A percentile compares a stretch with the other conserved stretches of the same genome.
These are phyloP conservation scores for Acronicta leporina DNA, from an alignment of 2,888 invertebrate species.

Conservation along the genomic window DNA sequence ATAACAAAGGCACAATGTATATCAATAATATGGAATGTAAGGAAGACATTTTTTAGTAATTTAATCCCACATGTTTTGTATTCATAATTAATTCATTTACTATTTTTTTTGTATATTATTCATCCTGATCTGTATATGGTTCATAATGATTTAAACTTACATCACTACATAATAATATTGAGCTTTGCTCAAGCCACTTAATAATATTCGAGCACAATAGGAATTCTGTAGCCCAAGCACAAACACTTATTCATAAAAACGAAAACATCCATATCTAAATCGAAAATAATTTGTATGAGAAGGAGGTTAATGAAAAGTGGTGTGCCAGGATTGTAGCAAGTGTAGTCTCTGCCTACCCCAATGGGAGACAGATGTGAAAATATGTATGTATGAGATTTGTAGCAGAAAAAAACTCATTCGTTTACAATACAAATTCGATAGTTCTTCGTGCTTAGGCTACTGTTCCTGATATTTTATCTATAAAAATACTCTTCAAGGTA, in stretches of 20 bases:
- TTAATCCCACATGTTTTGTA: background rate
- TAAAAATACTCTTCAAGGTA: slow-evolving; percentile 20
- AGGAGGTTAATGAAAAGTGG: too few species aligned
- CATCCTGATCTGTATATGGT: background rate
- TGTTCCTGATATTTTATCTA: background rate
- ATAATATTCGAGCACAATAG: slow-evolving; percentile 33
- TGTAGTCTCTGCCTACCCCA: too few species aligned
- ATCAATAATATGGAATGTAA: slow-evolving; percentile 31
- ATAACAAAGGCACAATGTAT: slow-evolving; percentile 23
- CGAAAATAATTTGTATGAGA: too few species aligned
- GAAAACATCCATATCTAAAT: too few species aligned
- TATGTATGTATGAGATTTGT: too few species aligned
- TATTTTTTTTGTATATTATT: background rate
- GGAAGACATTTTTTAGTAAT: slow-evolving; percentile 22
- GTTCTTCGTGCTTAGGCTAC: too few species aligned
- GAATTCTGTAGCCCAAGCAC: too few species aligned
- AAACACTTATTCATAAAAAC: too few species aligned
- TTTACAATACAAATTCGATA: too few species aligned
- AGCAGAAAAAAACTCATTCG: too few species aligned
- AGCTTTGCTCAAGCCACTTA: slow-evolving; percentile 11
- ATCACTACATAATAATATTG: background rate
- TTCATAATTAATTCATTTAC: background rate
- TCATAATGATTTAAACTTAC: background rate
- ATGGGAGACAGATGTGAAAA: too few species aligned
- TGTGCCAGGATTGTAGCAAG: too few species aligned